Evolutionary conservation across 1,140 invertebrate species (phyloP).

Genomic region (Philotrypesis tridentata): DNA sequence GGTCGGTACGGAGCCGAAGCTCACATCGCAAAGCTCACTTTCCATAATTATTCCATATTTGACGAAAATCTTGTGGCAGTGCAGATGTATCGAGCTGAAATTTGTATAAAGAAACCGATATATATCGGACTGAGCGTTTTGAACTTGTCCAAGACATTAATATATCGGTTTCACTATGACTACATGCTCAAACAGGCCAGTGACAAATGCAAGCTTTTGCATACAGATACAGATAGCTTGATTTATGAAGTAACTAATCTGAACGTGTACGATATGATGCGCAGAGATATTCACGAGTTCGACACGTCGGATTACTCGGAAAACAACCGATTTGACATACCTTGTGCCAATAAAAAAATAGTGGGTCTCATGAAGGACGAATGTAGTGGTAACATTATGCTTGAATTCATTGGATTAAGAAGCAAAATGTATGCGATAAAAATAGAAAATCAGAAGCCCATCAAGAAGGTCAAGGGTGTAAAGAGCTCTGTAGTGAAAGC

Average conservation of each 20-base stretch:
- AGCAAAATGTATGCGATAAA: too few species aligned
- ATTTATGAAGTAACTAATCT: not conserved
- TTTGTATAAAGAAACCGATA: not conserved
- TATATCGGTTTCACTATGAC: not conserved
- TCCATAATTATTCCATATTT: not conserved
- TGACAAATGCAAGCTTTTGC: not conserved
- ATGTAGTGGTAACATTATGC: not conserved
- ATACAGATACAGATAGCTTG: not conserved
- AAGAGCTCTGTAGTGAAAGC: conserved; percentile 14
- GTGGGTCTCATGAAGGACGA: too few species aligned
- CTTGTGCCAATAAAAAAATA: too few species aligned
- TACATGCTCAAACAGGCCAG: not conserved
- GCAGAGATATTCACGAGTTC: not conserved
- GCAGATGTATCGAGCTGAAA: not conserved
- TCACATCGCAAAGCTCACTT: not conserved
- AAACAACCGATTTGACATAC: not conserved
- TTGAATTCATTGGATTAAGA: not conserved
- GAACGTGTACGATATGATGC: not conserved
- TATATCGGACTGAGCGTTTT: not conserved
- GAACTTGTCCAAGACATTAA: not conserved
- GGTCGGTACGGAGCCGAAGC: not conserved
- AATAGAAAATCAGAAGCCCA: not conserved
- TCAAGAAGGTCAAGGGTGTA: not conserved
- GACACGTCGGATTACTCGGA: not conserved
- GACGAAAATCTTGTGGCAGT: not conserved